These are phyloP conservation scores for Kryptolebias marmoratus DNA, from an alignment of 2,113 vertebrate genomes.

Conservation along the genomic window DNA sequence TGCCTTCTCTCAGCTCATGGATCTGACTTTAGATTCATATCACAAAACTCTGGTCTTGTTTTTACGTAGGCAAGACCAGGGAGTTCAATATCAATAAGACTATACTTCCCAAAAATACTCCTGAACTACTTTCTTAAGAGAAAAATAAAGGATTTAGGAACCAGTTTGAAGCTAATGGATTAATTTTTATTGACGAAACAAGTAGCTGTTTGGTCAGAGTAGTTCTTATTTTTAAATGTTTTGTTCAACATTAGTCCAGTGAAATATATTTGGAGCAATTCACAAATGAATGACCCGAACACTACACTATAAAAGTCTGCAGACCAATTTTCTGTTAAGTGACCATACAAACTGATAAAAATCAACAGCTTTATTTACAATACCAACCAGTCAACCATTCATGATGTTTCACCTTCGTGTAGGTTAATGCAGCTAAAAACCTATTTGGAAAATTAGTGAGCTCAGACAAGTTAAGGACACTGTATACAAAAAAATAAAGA, in stretches of 20 bases:
- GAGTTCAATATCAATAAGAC: not conserved
- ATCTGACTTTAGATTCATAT: conserved; percentile 4
- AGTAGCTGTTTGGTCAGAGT: not conserved
- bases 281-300: not conserved
- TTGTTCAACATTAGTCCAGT: not conserved
- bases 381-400: not conserved
- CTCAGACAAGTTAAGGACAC: not conserved
- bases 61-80: not conserved
- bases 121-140: not conserved
- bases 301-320: not conserved
- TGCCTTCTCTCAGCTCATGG: conserved; percentile 4
- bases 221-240: not conserved
- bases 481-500: not conserved
- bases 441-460: not conserved
- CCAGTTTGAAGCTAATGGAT: not conserved
- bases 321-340: not conserved
- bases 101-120: not conserved
- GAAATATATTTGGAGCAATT: not conserved
- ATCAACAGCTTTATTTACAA: not conserved
- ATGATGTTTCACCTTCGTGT: not conserved
- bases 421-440: not conserved
- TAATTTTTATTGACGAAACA: not conserved
- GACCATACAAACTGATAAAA: not conserved
- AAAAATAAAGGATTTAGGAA: too few relatives aligned
- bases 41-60: not conserved